A percentile compares a stretch with the other conserved stretches of the same genome.
phyloP scores from a whole-genome alignment of 1,140 invertebrate species.

The Hormaphis cornu region DNA sequence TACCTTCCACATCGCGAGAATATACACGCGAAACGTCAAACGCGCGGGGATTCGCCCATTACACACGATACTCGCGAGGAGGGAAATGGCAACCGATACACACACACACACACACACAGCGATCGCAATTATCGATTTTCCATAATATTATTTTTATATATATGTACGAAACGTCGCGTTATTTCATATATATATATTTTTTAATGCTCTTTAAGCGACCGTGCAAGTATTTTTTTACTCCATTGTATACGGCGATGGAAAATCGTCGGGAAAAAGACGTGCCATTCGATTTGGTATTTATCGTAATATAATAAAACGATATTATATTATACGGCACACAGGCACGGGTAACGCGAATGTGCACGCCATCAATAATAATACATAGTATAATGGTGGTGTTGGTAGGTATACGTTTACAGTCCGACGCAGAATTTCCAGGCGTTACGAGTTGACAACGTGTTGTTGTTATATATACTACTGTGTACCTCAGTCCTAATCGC shows the following conservation, averaged over 20 bases:
- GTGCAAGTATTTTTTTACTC: background rate
- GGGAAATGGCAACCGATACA: constrained; percentile 12
- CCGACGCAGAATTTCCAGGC: too few relatives aligned
- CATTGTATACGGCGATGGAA: background rate
- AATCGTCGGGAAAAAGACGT: background rate
- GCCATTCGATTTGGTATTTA: constrained; percentile 31
- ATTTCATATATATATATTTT: too few relatives aligned
- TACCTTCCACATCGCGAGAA: too few relatives aligned
- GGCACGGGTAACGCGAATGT: constrained; percentile 3
- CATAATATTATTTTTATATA: too few relatives aligned
- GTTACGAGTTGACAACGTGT: too few relatives aligned
- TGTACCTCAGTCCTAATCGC: too few relatives aligned
- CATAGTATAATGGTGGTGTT: background rate
- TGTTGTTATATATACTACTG: too few relatives aligned
- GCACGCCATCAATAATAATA: background rate
- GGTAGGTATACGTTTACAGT: background rate
- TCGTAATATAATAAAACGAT: too few relatives aligned
- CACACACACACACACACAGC: background rate
- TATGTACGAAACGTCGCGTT: background rate
- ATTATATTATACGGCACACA: background rate
- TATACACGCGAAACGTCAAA: constrained; percentile 2
- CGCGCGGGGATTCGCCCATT: constrained; percentile 16
- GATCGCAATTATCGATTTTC: constrained; percentile 20
- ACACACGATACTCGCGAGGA: too few relatives aligned
- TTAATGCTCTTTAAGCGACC: background rate